phyloP scores from a whole-genome alignment of 1,140 invertebrate genomes.

The Melipona quadrifasciata region DNA sequence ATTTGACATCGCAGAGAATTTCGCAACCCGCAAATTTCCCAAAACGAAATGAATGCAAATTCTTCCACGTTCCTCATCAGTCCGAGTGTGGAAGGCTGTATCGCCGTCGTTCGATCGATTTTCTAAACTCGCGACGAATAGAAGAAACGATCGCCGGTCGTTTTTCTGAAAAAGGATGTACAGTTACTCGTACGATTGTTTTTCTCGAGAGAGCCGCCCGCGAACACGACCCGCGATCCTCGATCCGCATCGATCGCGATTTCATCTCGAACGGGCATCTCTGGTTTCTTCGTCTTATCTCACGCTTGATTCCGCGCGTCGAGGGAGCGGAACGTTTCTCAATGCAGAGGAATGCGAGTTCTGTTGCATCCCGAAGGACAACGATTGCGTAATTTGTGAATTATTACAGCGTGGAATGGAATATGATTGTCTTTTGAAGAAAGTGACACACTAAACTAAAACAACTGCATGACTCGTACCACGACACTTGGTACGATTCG shows the following conservation, averaged over 20 bases:
- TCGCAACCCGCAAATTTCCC: no score
- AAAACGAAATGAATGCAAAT: no score
- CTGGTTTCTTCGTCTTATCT: background rate
- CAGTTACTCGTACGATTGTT: background rate
- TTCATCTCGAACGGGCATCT: background rate
- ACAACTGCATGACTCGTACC: no score
- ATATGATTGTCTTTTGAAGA: no score
- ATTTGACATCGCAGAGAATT: no score
- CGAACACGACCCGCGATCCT: background rate
- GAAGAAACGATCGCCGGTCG: background rate
- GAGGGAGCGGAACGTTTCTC: constrained; percentile 10
- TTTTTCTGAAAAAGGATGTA: background rate
- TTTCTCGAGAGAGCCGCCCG: background rate
- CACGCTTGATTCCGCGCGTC: background rate
- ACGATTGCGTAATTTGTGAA: constrained; percentile 56
- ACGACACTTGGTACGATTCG: no score
- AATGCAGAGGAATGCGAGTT: constrained; percentile 50
- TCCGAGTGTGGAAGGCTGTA: background rate
- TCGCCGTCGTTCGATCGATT: background rate
- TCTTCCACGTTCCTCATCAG: no score
- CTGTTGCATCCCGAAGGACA: constrained; percentile 18
- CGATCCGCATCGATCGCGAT: background rate
- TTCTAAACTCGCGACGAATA: constrained; percentile 12
- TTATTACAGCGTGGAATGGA: constrained; percentile 45
- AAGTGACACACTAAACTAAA: no score